A percentile compares a stretch with the other conserved stretches of the same genome.
Conservation (phyloP, 2,888 invertebrate species). For the Phoenoteleia sp. region DNA sequence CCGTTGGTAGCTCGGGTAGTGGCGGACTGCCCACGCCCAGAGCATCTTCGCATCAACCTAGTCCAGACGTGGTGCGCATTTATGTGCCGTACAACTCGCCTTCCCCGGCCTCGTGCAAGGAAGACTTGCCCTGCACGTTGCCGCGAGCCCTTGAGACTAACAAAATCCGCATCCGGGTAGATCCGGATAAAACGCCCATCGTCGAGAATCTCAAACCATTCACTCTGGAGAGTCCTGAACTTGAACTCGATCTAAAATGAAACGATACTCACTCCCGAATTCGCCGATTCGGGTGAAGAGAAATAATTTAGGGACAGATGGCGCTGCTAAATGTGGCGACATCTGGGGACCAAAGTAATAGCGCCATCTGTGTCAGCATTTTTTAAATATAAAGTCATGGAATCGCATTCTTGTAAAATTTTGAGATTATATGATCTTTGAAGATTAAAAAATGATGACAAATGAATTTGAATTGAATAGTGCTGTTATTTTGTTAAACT, state of each 20-base stretch:
- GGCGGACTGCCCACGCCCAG: slow-evolving; percentile 89
- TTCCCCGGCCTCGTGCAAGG: slow-evolving; percentile 88
- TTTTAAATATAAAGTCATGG: no score
- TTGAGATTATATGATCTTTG: no score
- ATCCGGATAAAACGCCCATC: slow-evolving; percentile 90
- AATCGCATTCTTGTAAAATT: no score
- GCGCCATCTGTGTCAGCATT: neutral
- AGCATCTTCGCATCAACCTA: slow-evolving; percentile 90
- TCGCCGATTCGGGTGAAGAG: neutral
- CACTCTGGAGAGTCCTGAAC: slow-evolving; percentile 83
- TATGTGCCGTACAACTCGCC: slow-evolving; percentile 92
- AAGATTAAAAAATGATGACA: no score
- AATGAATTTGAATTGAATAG: no score
- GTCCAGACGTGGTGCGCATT: slow-evolving; percentile 92
- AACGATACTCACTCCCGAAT: slow-evolving; percentile 1
- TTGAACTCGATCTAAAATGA: slow-evolving; percentile 84
- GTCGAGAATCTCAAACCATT: slow-evolving; percentile 85
- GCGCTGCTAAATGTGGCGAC: neutral
- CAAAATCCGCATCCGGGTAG: slow-evolving; percentile 92
- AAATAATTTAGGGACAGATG: no score
- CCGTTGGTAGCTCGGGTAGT: slow-evolving; percentile 90
- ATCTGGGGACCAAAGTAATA: neutral
- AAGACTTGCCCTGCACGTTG: slow-evolving; percentile 86
- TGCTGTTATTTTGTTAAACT: no score
- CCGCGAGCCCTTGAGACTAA: slow-evolving; percentile 90